A percentile compares a stretch with the other conserved stretches of the same genome.
These are phyloP conservation scores for Euzetes globulus DNA, from an alignment of 2,888 invertebrate species.

Conservation along the genomic window DNA sequence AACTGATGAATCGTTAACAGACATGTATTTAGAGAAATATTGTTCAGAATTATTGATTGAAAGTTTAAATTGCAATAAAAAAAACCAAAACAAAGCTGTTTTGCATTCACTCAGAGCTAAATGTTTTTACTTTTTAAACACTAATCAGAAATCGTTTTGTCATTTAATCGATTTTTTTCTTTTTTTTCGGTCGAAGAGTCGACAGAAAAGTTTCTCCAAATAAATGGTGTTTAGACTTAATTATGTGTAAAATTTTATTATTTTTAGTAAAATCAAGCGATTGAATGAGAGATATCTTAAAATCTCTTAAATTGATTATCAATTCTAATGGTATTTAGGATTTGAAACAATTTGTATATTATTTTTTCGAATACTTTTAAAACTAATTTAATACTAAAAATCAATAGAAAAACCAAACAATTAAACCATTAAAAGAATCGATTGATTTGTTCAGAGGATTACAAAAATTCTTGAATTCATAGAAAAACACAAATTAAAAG, in stretches of 20 bases:
- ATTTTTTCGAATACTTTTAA: background rate
- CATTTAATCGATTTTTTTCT: background rate
- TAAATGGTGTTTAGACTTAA: slow-evolving; percentile 6
- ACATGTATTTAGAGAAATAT: background rate
- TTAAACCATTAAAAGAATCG: too few relatives aligned
- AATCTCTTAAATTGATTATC: slow-evolving; percentile 24
- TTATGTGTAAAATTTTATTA: slow-evolving; percentile 24
- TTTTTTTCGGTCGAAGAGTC: background rate
- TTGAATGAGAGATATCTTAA: too few relatives aligned
- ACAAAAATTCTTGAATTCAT: too few relatives aligned
- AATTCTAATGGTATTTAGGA: slow-evolving; percentile 12
- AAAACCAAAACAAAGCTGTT: too few relatives aligned
- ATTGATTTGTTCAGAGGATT: too few relatives aligned
- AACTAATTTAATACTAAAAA: background rate
- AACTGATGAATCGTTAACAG: background rate
- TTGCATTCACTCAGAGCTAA: background rate
- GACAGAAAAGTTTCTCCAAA: background rate
- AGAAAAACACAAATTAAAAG: background rate
- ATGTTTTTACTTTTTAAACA: background rate
- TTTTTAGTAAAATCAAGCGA: slow-evolving; percentile 5
- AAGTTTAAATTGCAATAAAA: background rate
- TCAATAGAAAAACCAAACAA: too few relatives aligned
- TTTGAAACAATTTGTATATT: too few relatives aligned
- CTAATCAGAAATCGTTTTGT: slow-evolving; percentile 1
- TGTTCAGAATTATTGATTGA: background rate